Evolutionary conservation across 2,113 vertebrate genomes (phyloP).

Genomic region (Theristicus caerulescens): DNA sequence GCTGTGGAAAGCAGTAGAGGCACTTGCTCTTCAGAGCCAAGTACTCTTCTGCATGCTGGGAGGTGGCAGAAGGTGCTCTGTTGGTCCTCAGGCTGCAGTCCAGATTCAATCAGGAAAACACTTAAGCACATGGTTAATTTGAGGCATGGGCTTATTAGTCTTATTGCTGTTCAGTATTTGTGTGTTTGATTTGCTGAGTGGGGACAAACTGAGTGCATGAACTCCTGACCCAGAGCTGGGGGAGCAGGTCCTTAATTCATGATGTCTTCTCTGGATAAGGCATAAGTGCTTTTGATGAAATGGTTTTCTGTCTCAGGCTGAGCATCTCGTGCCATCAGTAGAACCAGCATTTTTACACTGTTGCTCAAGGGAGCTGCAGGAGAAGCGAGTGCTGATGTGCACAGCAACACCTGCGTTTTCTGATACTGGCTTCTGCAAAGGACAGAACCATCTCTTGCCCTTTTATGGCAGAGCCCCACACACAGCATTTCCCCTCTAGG

Average conservation of each 20-base stretch:
- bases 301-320: neutral
- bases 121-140: neutral
- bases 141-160: neutral
- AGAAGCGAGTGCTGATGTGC: neutral
- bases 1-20: neutral
- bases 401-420: neutral
- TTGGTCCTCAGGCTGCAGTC: neutral
- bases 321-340: neutral
- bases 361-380: neutral
- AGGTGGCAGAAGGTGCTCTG: neutral
- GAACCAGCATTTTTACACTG: neutral
- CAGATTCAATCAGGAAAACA: neutral
- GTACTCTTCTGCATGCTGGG: neutral
- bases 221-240: neutral
- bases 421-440: neutral
- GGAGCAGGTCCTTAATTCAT: neutral
- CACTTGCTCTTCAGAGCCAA: neutral
- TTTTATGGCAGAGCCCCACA: neutral
- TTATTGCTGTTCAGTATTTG: neutral
- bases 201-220: neutral
- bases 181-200: neutral
- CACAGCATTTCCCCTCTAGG: neutral
- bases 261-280: neutral
- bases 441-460: neutral
- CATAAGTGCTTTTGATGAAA: neutral